Evolutionary conservation across 23 tunicate species (phyloP).

Genomic region (Corella eumyota): DNA sequence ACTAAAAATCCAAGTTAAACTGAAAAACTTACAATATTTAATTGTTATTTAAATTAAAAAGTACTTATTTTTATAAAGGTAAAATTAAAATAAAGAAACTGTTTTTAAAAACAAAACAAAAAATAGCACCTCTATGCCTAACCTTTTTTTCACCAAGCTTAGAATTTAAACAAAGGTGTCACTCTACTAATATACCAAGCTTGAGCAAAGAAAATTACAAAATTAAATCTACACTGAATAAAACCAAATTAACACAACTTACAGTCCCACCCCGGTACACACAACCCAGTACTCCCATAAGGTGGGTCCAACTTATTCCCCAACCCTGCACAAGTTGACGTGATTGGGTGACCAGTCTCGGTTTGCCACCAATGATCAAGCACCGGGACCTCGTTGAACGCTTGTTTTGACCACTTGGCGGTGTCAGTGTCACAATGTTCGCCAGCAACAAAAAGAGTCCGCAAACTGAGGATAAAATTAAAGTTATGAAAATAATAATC

Average conservation of each 20-base stretch:
- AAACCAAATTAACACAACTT: constrained; percentile 22
- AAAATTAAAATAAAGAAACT: too few species aligned
- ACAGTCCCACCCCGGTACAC: constrained; percentile 97
- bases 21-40: too few species aligned
- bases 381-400: constrained; percentile 60
- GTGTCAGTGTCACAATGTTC: constrained; percentile 92
- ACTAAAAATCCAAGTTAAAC: too few species aligned
- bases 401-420: constrained; percentile 50
- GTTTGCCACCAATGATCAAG: constrained; percentile 98
- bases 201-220: too few species aligned
- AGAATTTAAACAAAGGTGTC: too few species aligned
- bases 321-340: constrained; percentile 80
- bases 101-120: too few species aligned
- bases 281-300: constrained; percentile 58
- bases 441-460: constrained; percentile 86
- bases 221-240: too few species aligned
- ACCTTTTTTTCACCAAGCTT: too few species aligned
- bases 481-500: not conserved
- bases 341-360: constrained; percentile 82
- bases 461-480: constrained; percentile 15
- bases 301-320: constrained; percentile 59
- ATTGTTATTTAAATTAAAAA: too few species aligned
- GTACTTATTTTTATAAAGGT: too few species aligned
- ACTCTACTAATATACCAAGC: too few species aligned
- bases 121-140: too few species aligned